Evolutionary conservation across 1,140 invertebrate genomes (phyloP), one percentile per base, ranked within the genome.

Genomic region (Listronotus bonariensis): DNA sequence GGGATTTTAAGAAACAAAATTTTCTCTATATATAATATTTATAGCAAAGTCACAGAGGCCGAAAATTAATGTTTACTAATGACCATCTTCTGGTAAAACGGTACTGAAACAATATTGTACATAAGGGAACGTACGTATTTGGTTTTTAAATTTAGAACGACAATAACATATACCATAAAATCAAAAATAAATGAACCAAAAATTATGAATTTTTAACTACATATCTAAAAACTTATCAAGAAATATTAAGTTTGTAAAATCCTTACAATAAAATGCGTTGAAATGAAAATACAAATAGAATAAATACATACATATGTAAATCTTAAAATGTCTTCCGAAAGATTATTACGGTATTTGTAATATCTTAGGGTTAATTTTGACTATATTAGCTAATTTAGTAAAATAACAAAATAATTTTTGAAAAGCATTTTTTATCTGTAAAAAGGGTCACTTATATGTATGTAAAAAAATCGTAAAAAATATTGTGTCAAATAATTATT

Each of bases 271-370:
- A 36, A 36, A 36, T 36, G 34, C 34, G 2, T 36, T 36, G 34
- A 36, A 10, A 11, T 36, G 34, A 36, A 10, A 11, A 46, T n/a
- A 17, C 9, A 31, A 49, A 20, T 15, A 49, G 3, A 49, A 7
- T 20, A 26, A 26, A 26, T 26, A 26, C n/a, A 17, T 48, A 14
- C 17, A 52, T n/a, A 40, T 52, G 45, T 61, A 54, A 62, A 51
- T 54, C 59, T 41, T 56, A 56, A 64, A 64, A 64, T 38, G 61
- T 64, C 61, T 64, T 64, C 61, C 61, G 61, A 55, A 64, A 55
- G 15, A 64, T 41, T 15, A 48, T 64, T 42, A 64, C 53, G 36
- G 31, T 56, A 64, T 64, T 55, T 64, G 61, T 64, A 52, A 64
- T 64, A 55, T 56, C 31, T 55, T 64, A 64, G 61, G 17, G n/a